Evolutionary conservation across 2,113 vertebrate species (phyloP).

Genomic region (Chloropsis cyanopogon): DNA sequence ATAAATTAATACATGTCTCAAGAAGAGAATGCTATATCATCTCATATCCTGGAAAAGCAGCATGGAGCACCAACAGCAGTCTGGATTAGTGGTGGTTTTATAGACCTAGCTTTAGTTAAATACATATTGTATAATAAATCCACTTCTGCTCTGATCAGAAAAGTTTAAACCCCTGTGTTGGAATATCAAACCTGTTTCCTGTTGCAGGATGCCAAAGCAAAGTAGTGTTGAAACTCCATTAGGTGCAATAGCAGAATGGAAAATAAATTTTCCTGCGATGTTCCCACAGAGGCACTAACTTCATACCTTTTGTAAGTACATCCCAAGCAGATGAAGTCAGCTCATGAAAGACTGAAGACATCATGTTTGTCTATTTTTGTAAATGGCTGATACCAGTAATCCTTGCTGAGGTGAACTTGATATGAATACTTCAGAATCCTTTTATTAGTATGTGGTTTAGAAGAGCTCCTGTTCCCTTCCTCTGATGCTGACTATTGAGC

Average conservation of each 20-base stretch:
- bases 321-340: not conserved
- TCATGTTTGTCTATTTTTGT: not conserved
- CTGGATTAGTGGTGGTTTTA: not conserved
- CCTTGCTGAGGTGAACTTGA: not conserved
- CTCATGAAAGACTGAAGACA: not conserved
- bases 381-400: not conserved
- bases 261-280: not conserved
- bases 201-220: not conserved
- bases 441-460: not conserved
- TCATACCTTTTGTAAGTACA: not conserved
- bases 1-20: not conserved
- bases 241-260: not conserved
- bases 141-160: not conserved
- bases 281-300: not conserved
- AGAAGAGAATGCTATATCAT: not conserved
- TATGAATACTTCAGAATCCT: not conserved
- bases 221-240: not conserved
- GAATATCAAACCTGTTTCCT: not conserved
- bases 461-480: not conserved
- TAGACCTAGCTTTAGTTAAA: not conserved
- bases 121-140: not conserved
- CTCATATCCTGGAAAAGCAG: not conserved
- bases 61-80: not conserved
- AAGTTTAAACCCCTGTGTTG: not conserved
- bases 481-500: not conserved